These are phyloP conservation scores for Rostratula benghalensis DNA, from an alignment of 2,113 vertebrate species.

Conservation along the genomic window DNA sequence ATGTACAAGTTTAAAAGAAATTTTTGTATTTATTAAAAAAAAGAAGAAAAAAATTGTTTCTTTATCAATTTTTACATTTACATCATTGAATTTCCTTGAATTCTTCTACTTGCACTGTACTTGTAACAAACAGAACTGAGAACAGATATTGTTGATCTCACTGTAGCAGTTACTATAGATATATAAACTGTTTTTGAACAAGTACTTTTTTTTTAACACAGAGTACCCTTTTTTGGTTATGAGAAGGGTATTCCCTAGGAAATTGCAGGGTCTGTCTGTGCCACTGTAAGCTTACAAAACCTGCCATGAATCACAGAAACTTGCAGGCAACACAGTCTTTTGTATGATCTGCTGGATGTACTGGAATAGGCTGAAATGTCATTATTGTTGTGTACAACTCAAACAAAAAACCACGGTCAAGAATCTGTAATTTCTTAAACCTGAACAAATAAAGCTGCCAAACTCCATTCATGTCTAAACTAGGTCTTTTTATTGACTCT, in stretches of 20 bases:
- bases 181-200: neutral
- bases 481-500: neutral
- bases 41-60: neutral
- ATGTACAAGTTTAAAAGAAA: neutral
- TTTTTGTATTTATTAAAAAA: neutral
- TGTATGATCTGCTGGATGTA: neutral
- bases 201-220: neutral
- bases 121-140: neutral
- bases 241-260: neutral
- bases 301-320: neutral
- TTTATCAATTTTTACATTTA: neutral
- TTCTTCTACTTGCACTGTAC: neutral
- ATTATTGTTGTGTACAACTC: neutral
- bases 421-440: neutral
- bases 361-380: neutral
- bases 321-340: neutral
- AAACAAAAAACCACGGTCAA: neutral
- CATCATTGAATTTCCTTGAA: neutral
- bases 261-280: neutral
- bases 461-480: neutral
- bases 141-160: neutral
- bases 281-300: neutral
- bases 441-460: neutral
- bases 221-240: neutral
- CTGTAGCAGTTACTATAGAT: neutral